Conservation (phyloP, 2,888 invertebrate genomes). For the Eurytoma adleriae region DNA sequence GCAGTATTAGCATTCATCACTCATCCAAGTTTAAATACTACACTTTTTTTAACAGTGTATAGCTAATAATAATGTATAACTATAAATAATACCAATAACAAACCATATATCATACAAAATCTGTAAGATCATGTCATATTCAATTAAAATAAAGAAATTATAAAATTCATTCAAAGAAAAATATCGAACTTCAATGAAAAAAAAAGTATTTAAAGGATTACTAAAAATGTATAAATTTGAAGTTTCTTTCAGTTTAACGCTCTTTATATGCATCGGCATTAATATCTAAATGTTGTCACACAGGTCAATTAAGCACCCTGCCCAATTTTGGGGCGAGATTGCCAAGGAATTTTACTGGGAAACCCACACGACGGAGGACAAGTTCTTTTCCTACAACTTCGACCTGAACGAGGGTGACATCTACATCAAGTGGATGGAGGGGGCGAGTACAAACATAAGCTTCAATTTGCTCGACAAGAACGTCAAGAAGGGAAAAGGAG, state of each 20-base stretch:
- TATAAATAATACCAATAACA: too few species aligned
- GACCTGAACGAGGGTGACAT: constrained; percentile 92
- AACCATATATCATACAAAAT: too few species aligned
- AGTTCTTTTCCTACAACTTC: constrained; percentile 94
- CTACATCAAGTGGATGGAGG: constrained; percentile 96
- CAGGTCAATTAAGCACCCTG: constrained; percentile 90
- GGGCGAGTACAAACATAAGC: constrained; percentile 95
- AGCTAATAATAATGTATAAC: too few species aligned
- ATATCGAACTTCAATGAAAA: too few species aligned
- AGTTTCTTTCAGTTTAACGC: background rate
- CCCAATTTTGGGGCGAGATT: constrained; percentile 94
- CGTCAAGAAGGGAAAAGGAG: constrained; percentile 91
- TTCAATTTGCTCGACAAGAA: constrained; percentile 97
- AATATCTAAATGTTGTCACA: constrained; percentile 27
- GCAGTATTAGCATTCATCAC: too few species aligned
- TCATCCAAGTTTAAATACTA: too few species aligned
- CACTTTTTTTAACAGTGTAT: too few species aligned
- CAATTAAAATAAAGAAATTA: too few species aligned
- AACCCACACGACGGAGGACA: constrained; percentile 83
- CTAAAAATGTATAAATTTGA: background rate
- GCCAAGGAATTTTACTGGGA: constrained; percentile 97
- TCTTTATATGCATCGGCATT: background rate
- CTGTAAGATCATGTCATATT: too few species aligned
- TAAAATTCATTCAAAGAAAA: too few species aligned
- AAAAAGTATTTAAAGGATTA: background rate